A percentile compares a stretch with the other conserved stretches of the same genome.
Evolutionary conservation across 2,113 vertebrate genomes (phyloP).

Genomic region (Tiliqua scincoides): DNA sequence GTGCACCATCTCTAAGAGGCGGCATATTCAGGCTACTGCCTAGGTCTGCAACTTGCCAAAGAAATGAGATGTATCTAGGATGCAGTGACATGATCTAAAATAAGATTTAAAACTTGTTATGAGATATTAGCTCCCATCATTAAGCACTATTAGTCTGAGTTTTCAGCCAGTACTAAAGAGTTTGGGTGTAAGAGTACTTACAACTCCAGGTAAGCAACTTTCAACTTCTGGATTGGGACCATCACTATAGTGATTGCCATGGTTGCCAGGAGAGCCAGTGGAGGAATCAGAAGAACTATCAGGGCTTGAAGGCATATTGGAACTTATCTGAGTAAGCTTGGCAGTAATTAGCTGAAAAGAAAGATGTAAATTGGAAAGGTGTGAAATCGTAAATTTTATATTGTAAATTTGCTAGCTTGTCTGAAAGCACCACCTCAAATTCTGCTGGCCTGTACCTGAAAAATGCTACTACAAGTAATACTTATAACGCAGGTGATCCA

Average conservation of each 20-base stretch:
- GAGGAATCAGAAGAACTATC: constrained; percentile 99
- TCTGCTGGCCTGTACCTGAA: not conserved
- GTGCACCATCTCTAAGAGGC: constrained; percentile 94
- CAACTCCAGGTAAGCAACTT: constrained; percentile 98
- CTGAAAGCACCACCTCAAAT: not conserved
- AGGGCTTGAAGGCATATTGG: constrained; percentile 99
- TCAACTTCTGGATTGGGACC: constrained; percentile 98
- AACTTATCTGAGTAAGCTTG: constrained; percentile 98
- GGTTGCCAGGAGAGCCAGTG: constrained; percentile 97
- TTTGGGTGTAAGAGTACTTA: constrained; percentile 69
- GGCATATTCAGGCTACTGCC: constrained; percentile 98
- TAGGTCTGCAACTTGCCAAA: constrained; percentile 98
- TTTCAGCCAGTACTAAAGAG: not conserved
- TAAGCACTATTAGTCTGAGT: not conserved
- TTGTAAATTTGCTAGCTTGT: not conserved
- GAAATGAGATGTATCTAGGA: constrained; percentile 97
- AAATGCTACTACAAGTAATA: not conserved
- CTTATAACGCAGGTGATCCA: no score
- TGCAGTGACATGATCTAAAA: constrained; percentile 98
- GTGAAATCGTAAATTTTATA: not conserved
- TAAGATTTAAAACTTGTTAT: constrained; percentile 44
- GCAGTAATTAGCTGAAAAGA: constrained; percentile 93
- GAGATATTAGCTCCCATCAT: not conserved
- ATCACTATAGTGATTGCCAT: constrained; percentile 98
- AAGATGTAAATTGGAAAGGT: constrained; percentile 7